Base-by-base conservation (phyloP, 2,888 invertebrate species). In the Clitarchus hookeri region DNA sequence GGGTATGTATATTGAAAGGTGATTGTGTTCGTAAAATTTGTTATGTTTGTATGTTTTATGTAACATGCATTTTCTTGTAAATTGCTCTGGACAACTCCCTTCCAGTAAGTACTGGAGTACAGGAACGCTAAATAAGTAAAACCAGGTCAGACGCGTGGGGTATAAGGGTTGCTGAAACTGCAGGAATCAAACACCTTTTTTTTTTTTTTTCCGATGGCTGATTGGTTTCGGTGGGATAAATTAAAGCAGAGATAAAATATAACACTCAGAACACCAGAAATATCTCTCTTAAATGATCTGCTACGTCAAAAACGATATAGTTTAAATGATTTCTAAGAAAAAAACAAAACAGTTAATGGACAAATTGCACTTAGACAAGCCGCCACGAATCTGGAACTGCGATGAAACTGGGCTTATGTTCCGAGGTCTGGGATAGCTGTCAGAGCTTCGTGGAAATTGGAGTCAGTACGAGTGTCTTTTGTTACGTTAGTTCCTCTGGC, bases 401-500 rank as follows among this genome's bases (percentile, higher is more conserved):
- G 65, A 84, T 26, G 54, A 84, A 44, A 84, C 84, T 6, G 84
- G 84, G 65, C 84, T 84, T 25, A 84, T 84, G 84, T 84, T n/a
- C n/a, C n/a, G 53, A 84, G 65, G 54, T 84, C 84, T 11, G 84
- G 84, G 26, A 84, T 54, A 84, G 25, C 53, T 54, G 84, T 54
- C 25, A 84, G 27, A 54, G 84, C 25, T 53, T 84, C 54, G 54
- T 13, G 65, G 84, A 84, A 26, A 54, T 53, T 6, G 54, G 84
- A 25, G 53, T 84, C 53, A 48, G 54, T 26, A 84, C 54, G 11
- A 84, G 16, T 84, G 12, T 84, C 54, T 54, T 84, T 65, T 27
- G 53, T 25, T 54, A 54, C n/a, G 25, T 54, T 36, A 84, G 84
- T 84, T 53, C 84, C 65, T 54, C 54, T 12, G 54, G 84, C 25